These are phyloP conservation scores for Sternotherus odoratus DNA, from an alignment of 2,797 vertebrate species.

Conservation along the genomic window DNA sequence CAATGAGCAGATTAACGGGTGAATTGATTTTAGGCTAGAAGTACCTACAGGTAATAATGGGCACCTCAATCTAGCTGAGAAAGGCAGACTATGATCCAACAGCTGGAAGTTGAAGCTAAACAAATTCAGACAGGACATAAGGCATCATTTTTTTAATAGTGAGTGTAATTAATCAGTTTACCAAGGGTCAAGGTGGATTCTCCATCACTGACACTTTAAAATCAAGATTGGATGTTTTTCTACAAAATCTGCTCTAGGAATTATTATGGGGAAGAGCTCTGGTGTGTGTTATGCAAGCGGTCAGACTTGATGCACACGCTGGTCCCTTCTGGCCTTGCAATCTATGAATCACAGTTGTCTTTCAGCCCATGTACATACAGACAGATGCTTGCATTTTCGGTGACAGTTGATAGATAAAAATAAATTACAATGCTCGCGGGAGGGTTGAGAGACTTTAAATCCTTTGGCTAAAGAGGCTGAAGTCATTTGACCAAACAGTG, in stretches of 20 bases:
- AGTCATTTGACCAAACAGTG: constrained; percentile 53
- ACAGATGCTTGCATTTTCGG: constrained; percentile 20
- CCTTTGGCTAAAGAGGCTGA: constrained; percentile 25
- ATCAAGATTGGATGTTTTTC: neutral
- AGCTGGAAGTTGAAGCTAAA: neutral
- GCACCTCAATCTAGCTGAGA: neutral
- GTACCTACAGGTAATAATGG: neutral
- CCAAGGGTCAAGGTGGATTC: neutral
- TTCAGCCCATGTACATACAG: neutral
- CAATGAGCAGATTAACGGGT: neutral
- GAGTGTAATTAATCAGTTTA: neutral
- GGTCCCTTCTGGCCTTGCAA: neutral
- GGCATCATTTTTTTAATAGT: neutral
- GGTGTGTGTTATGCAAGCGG: neutral
- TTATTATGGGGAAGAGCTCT: neutral
- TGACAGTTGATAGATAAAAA: constrained; percentile 14
- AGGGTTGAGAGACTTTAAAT: constrained; percentile 4
- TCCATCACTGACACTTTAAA: neutral
- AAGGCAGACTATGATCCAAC: neutral
- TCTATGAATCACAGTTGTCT: neutral
- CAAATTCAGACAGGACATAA: neutral
- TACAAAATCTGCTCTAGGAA: neutral
- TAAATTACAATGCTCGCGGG: neutral
- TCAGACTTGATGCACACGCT: neutral
- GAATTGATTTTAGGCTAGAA: neutral